Conservation (phyloP, 2,797 vertebrate genomes). For the Rousettus madagascariensis region DNA sequence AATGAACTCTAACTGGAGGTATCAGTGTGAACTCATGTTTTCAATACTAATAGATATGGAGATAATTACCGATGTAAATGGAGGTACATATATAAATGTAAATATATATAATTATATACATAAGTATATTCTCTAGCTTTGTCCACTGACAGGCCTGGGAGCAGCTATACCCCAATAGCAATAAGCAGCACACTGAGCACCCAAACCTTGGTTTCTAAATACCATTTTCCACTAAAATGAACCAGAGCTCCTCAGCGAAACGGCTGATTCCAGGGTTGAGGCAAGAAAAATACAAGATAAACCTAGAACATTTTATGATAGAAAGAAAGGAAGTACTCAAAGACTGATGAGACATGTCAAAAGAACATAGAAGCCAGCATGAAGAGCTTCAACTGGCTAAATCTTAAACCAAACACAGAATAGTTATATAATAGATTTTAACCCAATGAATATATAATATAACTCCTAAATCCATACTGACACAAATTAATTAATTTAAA, state of each 20-base stretch:
- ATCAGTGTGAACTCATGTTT: neutral
- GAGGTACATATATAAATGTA: neutral
- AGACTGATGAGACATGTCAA: neutral
- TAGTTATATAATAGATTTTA: neutral
- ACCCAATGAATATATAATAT: neutral
- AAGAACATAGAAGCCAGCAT: neutral
- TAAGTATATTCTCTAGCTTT: neutral
- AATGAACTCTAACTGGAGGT: neutral
- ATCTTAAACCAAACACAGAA: constrained; percentile 32
- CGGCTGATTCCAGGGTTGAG: neutral
- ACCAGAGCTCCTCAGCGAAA: neutral
- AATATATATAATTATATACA: neutral
- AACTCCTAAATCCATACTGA: neutral
- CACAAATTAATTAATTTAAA: neutral
- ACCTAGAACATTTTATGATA: neutral
- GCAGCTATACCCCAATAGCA: neutral
- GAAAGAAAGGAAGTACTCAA: neutral
- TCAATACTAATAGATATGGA: neutral
- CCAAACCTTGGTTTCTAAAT: neutral
- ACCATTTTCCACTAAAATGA: constrained; percentile 18
- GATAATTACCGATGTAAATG: neutral
- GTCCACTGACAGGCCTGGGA: neutral
- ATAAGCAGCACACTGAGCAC: neutral
- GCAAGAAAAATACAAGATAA: neutral
- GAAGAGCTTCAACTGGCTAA: neutral